Base-by-base conservation (phyloP, 2,888 invertebrate genomes). In the Latrodectus elegans region DNA sequence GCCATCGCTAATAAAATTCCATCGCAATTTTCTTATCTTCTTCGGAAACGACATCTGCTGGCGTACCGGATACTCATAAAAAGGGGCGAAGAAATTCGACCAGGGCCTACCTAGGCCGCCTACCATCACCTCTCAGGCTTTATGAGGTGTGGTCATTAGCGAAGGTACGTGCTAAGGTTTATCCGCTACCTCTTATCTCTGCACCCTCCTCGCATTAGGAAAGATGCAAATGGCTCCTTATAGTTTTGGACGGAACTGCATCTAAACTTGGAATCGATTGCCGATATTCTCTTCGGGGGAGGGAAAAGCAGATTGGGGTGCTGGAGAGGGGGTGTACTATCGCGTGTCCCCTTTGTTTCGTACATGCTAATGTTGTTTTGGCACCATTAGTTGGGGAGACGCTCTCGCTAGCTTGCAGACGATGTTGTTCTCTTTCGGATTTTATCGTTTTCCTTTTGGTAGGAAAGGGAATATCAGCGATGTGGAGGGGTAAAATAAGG, bases 221-320 rank as follows among this genome's bases (percentile, higher is more conserved):
- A 77, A 84, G 77, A 84, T 84, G 84, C 83, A 83, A 83, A 83
- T 83, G 83, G 71, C 75, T 65, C 74, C 76, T 83, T 77, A 65
- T 55, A 52, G 22, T 73, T 55, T 51, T 26, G 78, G 38, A 76
- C 51, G 38, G 15, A 68, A 70, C 38, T 53, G 55, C 80, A 80
- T 80, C 80, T 80, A 73, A 80, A 76, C 83, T 76, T 64, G 70
- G 11, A 55, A 84, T 84, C 84, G 84, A 84, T 84, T 84, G 52
- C 84, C 84, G 77, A 84, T 84, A 84, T 22, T 38, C 60, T 17
- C 53, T 12, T 51, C n/a, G 53, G 53, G 53, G 73, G 4, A 3
- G 72, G 72, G 15, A 51, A n/a, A 53, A 4, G 38, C 38, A 38
- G 38, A 38, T 38, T 38, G 38, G 38, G 38, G 4, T 38, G 38